Conservation (phyloP, 1,140 invertebrate genomes). For the Chionoecetes opilio region DNA sequence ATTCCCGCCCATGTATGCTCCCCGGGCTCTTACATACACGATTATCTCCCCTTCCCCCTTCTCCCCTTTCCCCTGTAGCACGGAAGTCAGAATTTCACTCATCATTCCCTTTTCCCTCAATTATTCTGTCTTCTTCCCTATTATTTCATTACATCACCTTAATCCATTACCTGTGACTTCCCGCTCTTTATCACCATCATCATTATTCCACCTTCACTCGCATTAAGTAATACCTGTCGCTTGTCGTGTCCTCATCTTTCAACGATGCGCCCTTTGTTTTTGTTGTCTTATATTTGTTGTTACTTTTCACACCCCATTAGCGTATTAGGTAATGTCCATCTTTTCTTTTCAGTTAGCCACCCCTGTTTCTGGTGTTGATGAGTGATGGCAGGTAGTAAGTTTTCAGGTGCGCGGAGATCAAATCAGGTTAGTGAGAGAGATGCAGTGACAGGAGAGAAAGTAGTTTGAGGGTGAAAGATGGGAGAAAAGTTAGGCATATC, state of each 20-base stretch:
- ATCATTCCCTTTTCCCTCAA: neutral
- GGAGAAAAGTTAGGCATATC: neutral
- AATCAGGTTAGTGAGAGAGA: neutral
- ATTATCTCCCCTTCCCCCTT: neutral
- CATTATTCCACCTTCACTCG: neutral
- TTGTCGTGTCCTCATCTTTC: neutral
- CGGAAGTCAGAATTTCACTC: neutral
- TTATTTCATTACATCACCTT: neutral
- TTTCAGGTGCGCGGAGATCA: neutral
- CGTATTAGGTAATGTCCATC: neutral
- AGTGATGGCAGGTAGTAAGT: neutral
- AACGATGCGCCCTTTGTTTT: neutral
- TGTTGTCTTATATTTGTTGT: too few relatives aligned
- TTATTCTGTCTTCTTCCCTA: neutral
- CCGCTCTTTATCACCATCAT: neutral
- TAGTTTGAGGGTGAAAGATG: neutral
- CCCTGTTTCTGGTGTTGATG: neutral
- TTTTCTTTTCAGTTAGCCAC: neutral
- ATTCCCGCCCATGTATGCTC: neutral
- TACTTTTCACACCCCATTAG: neutral
- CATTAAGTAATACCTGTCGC: neutral
- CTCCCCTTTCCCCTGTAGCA: neutral
- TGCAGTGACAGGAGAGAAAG: neutral
- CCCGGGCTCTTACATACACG: too few relatives aligned
- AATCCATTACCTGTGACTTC: neutral